Percentiles rank a stretch among this genome's conserved stretches.
These are phyloP conservation scores for Danaus chrysippus DNA, from an alignment of 2,888 invertebrate species.

Conservation along the genomic window DNA sequence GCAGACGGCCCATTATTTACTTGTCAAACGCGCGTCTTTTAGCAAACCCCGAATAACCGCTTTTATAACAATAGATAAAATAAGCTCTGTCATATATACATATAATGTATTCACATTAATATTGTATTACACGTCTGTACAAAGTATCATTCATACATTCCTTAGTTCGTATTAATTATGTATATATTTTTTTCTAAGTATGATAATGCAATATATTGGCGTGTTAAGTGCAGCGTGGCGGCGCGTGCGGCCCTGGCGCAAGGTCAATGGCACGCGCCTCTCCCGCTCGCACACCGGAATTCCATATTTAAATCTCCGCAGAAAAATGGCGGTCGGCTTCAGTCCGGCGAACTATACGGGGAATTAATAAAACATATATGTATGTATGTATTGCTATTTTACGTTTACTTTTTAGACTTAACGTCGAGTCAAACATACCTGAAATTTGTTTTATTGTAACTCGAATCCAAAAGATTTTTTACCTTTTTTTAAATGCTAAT, in stretches of 20 bases:
- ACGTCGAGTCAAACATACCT: constrained; percentile 7
- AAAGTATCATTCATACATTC: too few species aligned
- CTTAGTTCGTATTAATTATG: not conserved
- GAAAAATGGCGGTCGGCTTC: constrained; percentile 76
- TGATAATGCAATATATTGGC: constrained; percentile 16
- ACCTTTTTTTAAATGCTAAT: too few species aligned
- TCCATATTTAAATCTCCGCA: constrained; percentile 80
- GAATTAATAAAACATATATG: constrained; percentile 74
- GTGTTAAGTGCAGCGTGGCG: constrained; percentile 37
- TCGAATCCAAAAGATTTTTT: too few species aligned
- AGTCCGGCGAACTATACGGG: constrained; percentile 71
- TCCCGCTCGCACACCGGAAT: constrained; percentile 79
- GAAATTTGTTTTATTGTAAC: constrained; percentile 12
- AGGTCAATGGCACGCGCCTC: constrained; percentile 78
- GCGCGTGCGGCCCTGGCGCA: constrained; percentile 74
- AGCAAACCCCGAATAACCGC: not conserved
- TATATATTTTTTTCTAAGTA: constrained; percentile 8
- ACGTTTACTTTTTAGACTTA: constrained; percentile 57
- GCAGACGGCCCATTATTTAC: constrained; percentile 15
- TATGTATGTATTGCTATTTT: constrained; percentile 51
- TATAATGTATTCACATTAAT: too few species aligned
- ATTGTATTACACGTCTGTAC: too few species aligned
- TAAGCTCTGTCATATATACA: too few species aligned
- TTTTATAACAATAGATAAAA: not conserved
- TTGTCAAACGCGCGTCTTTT: constrained; percentile 4